Conservation (phyloP, 2,113 vertebrate species). For the Gasterosteus nipponicus region DNA sequence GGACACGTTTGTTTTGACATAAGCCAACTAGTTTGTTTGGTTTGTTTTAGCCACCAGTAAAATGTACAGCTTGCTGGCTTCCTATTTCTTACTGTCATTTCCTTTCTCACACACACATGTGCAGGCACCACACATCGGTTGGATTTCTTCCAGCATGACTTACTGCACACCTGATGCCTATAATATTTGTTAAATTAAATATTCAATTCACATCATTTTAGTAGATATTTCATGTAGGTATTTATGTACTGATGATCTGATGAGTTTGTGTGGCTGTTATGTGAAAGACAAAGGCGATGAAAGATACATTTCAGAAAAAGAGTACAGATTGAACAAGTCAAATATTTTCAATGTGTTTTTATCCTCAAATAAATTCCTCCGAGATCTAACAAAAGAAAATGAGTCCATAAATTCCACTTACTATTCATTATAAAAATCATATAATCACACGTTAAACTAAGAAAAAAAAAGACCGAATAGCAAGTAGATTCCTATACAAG, state of each 20-base stretch:
- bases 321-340: background rate
- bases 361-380: background rate
- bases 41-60: conserved; percentile 30
- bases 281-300: background rate
- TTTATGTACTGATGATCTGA: conserved; percentile 16
- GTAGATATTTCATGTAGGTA: background rate
- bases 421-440: background rate
- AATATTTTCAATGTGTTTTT: background rate
- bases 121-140: conserved; percentile 8
- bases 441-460: conserved; percentile 1
- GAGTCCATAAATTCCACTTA: background rate
- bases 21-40: background rate
- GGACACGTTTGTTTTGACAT: background rate
- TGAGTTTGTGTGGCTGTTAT: background rate
- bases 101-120: background rate
- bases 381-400: background rate
- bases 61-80: conserved; percentile 39
- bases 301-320: background rate
- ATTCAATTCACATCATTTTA: conserved; percentile 8
- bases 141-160: conserved; percentile 24
- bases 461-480: background rate
- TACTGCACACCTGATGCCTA: conserved; percentile 20
- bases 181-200: conserved; percentile 41
- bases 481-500: conserved; percentile 14
- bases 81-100: conserved; percentile 8